Evolutionary conservation across 2,888 invertebrate genomes (phyloP), one percentile per base, ranked within the genome.

Genomic region (Rhaphigaster nebulosa): DNA sequence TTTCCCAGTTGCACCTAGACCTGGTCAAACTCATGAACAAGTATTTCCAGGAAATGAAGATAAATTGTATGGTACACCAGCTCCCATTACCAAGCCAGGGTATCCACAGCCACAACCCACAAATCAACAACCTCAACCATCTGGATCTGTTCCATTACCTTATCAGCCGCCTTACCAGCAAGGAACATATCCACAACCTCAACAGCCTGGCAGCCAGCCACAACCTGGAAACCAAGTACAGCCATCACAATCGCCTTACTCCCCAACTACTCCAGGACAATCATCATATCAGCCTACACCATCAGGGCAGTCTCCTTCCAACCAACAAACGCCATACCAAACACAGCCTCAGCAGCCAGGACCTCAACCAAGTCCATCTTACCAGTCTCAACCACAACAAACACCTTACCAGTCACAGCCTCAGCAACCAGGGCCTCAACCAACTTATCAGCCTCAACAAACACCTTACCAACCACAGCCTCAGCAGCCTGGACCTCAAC

Each of bases 171-270:
- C 91, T 12, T 92, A 92, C 15, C 91, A n/a, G n/a, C n/a, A 88
- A 87, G 89, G 84, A 91, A 91, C 88, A 93, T 93, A 87, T 92
- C 93, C 94, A 26, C 94, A 94, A 89, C 45, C 80, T 41, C 91
- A 92, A 76, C 90, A 88, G 80, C 88, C 88, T 60, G n/a, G 56
- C 1, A 26, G 26, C 87, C 54, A 50, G 34, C 92, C 92, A n/a
- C 34, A 91, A 70, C 91, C 91, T 76, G 91, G 91, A 70, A 91
- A 92, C 80, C 90, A 91, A 89, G 15, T 88, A 18, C 50, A 84
- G 3, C 38, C 80, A 23, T 87, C 87, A 38, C 90, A 90, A 50
- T 87, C 87, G n/a, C 90, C 91, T 26, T 29, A 29, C 29, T 41
- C 70, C 26, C 88, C 84, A 34, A 54, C n/a, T 76, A 34, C 26